Evolutionary conservation across 1,140 invertebrate species (phyloP).

Genomic region (Triops cancriformis): DNA sequence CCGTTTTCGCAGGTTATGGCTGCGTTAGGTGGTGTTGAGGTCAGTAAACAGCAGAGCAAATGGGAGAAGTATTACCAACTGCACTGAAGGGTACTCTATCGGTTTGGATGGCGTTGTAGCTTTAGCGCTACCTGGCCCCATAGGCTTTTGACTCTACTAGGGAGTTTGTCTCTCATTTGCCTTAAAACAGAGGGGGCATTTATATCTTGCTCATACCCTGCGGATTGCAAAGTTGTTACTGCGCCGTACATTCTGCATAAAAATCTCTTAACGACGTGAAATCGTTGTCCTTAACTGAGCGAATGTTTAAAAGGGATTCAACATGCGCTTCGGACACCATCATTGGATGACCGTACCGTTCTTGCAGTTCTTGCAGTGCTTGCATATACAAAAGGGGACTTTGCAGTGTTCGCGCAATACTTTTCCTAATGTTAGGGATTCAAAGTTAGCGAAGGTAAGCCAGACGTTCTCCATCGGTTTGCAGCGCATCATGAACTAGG

Average conservation of each 20-base stretch:
- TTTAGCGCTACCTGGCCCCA: background rate
- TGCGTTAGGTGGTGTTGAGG: background rate
- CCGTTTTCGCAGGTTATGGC: background rate
- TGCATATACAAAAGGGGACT: background rate
- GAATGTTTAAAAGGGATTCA: too few relatives aligned
- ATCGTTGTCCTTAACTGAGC: too few relatives aligned
- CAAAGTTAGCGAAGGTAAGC: conserved; percentile 1
- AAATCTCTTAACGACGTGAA: background rate
- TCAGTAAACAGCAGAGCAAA: background rate
- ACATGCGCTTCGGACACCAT: conserved; percentile 3
- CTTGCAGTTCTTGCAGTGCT: conserved; percentile 1
- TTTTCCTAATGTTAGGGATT: background rate
- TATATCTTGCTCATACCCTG: too few relatives aligned
- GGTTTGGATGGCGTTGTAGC: background rate
- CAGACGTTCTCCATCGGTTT: background rate
- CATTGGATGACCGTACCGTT: background rate
- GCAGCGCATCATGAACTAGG: background rate
- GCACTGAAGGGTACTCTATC: too few relatives aligned
- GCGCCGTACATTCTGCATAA: too few relatives aligned
- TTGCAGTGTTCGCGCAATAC: conserved; percentile 12
- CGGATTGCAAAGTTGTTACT: too few relatives aligned
- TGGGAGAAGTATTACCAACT: background rate
- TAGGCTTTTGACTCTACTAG: background rate
- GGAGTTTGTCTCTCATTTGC: background rate
- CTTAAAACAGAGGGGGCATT: too few relatives aligned